These are phyloP conservation scores for Antheraea pernyi DNA, from an alignment of 1,140 invertebrate genomes.

Conservation along the genomic window DNA sequence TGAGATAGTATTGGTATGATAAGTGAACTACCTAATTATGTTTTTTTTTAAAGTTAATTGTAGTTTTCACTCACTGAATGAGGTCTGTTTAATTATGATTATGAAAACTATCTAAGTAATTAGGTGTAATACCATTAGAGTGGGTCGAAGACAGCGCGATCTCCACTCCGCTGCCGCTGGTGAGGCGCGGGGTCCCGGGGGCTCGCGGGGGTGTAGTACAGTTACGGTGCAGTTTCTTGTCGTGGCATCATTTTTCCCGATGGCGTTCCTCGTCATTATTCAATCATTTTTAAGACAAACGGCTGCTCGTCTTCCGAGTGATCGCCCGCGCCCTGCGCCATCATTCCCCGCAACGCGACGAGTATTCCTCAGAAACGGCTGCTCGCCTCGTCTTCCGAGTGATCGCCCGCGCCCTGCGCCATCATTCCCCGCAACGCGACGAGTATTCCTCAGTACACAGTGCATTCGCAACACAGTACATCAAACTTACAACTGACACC, in stretches of 20 bases:
- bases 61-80: too few relatives aligned
- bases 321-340: slow-evolving; percentile 15
- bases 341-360: too few relatives aligned
- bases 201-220: not conserved
- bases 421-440: not conserved
- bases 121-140: too few relatives aligned
- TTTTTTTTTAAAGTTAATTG: too few relatives aligned
- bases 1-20: too few relatives aligned
- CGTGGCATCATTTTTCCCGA: slow-evolving; percentile 1
- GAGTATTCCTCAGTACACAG: slow-evolving; percentile 6
- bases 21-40: too few relatives aligned
- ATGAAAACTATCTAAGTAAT: too few relatives aligned
- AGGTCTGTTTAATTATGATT: too few relatives aligned
- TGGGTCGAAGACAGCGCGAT: too few relatives aligned
- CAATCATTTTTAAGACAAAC: slow-evolving; percentile 58
- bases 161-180: too few relatives aligned
- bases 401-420: slow-evolving; percentile 13
- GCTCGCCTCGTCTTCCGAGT: slow-evolving; percentile 13
- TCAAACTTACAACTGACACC: not conserved
- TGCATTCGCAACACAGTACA: not conserved
- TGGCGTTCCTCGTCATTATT: slow-evolving; percentile 24
- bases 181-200: too few relatives aligned
- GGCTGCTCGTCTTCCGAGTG: slow-evolving; percentile 26
- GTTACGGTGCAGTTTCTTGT: slow-evolving; percentile 5
- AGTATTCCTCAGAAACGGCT: slow-evolving; percentile 23